These are phyloP conservation scores for Microcebus jonahi DNA, from an alignment of 2,113 vertebrate species.

Conservation along the genomic window DNA sequence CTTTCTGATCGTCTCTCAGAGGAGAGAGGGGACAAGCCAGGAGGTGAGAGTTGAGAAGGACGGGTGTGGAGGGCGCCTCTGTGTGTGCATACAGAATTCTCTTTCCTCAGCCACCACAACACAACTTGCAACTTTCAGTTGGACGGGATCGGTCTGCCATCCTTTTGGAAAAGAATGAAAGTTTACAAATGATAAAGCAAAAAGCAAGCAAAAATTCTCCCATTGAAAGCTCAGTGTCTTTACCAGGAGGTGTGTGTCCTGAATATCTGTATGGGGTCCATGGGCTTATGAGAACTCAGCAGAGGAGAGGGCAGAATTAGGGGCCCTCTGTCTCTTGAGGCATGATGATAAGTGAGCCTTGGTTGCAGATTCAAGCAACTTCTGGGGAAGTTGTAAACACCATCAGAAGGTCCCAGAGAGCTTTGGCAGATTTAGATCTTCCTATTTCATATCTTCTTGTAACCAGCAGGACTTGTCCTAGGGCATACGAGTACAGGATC, in stretches of 20 bases:
- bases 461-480: neutral
- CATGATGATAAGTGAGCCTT: neutral
- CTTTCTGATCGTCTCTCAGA: neutral
- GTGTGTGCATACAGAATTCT: neutral
- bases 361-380: neutral
- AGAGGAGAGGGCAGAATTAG: neutral
- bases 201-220: conserved; percentile 1
- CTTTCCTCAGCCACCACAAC: neutral
- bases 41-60: neutral
- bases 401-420: neutral
- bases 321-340: neutral
- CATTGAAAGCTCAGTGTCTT: neutral
- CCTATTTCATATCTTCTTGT: neutral
- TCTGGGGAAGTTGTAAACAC: neutral
- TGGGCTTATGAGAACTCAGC: neutral
- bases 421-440: neutral
- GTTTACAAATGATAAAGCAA: neutral
- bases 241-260: neutral
- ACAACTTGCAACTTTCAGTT: neutral
- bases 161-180: neutral
- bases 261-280: neutral
- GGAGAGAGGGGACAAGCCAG: neutral
- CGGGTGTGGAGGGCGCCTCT: neutral
- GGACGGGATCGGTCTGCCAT: neutral
- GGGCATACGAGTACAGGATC: neutral